A percentile compares a stretch with the other conserved stretches of the same genome.
phyloP scores from a whole-genome alignment of 1,140 invertebrate genomes.

The Ceratina japonica region DNA sequence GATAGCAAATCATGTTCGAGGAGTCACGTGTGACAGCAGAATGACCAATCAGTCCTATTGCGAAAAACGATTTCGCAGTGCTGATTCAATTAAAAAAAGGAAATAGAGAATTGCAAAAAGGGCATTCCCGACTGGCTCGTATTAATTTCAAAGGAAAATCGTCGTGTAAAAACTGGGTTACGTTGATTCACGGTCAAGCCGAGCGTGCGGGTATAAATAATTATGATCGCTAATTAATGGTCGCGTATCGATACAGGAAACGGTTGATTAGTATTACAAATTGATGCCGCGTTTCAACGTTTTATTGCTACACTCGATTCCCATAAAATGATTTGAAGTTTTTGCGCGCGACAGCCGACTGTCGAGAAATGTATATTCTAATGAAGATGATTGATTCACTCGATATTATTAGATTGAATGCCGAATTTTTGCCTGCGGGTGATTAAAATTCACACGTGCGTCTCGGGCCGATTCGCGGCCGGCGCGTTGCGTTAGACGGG shows the following conservation, averaged over 20 bases:
- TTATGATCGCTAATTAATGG: not conserved
- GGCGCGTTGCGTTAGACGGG: not conserved
- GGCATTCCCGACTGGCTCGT: too few species aligned
- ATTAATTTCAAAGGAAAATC: not conserved
- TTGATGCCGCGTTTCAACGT: not conserved
- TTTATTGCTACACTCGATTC: too few species aligned
- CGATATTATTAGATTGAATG: too few species aligned
- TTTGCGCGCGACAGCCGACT: too few species aligned
- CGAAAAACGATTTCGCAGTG: not conserved
- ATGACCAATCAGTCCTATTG: not conserved
- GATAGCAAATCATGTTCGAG: slow-evolving; percentile 33
- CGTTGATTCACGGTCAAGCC: not conserved
- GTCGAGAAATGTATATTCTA: too few species aligned
- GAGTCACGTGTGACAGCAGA: slow-evolving; percentile 36
- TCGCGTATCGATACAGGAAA: slow-evolving; percentile 1
- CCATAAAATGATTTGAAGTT: too few species aligned
- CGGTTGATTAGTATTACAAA: not conserved
- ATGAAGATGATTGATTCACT: too few species aligned
- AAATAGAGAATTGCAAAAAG: too few species aligned
- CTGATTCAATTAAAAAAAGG: too few species aligned
- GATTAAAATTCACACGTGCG: too few species aligned
- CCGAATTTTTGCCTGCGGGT: too few species aligned
- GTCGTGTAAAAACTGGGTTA: not conserved
- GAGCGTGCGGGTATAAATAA: not conserved
- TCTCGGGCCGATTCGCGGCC: not conserved